These are phyloP conservation scores for Anguilla anguilla DNA, from an alignment of 2,797 vertebrate genomes.

Conservation along the genomic window DNA sequence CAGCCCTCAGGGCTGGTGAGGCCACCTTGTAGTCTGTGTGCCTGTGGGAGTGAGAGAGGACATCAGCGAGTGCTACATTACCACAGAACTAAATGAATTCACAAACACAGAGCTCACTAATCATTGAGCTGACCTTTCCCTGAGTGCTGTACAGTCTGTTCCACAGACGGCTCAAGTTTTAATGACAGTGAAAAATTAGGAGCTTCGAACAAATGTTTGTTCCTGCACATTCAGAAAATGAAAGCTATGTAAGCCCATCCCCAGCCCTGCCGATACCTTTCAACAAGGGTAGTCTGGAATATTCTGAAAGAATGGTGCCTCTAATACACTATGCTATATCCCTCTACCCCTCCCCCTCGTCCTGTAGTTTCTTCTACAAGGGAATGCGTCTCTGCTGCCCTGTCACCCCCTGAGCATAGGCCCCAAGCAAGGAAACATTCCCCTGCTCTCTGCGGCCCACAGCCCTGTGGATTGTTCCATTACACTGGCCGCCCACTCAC, in stretches of 20 bases:
- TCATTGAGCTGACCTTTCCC: not conserved
- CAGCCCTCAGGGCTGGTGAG: constrained; percentile 92
- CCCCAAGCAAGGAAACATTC: too few species aligned
- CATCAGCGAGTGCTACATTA: not conserved
- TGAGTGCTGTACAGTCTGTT: not conserved
- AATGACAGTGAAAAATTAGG: not conserved
- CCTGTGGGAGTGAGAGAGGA: constrained; percentile 65
- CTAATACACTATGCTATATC: not conserved
- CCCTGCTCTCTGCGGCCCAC: not conserved
- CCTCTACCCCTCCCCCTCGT: not conserved
- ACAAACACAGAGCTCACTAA: not conserved
- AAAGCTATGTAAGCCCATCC: not conserved
- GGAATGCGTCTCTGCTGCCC: too few species aligned
- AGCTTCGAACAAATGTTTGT: not conserved
- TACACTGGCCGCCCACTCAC: constrained; percentile 71
- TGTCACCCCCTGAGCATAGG: too few species aligned
- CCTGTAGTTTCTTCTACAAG: not conserved
- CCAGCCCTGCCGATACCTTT: not conserved
- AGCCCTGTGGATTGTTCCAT: not conserved
- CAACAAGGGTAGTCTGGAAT: not conserved
- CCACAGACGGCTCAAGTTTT: not conserved
- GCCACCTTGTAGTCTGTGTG: constrained; percentile 98
- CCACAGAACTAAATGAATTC: not conserved
- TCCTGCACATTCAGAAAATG: not conserved
- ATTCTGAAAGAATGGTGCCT: not conserved